Evolutionary conservation across 2,797 vertebrate species (phyloP), one percentile per base, ranked within the genome.

Genomic region (Rhynchonycteris naso): DNA sequence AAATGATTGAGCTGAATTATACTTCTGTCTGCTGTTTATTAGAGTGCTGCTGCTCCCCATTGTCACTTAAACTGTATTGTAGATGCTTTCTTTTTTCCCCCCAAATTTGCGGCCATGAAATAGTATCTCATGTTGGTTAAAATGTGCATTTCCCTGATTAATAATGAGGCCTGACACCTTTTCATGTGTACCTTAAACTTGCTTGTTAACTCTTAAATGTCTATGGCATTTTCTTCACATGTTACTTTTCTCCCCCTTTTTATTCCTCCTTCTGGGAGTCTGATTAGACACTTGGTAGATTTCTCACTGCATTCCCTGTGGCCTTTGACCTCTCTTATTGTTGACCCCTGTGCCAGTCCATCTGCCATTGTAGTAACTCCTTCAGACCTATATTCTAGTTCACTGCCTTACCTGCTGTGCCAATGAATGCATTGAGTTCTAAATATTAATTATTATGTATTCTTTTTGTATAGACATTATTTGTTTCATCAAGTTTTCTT

Each of bases 131-230:
- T 47, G 19, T 83, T 90, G 33, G 38, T 71, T 93, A 66, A 28
- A 89, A 86, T 95, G 93, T 93, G 33, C 72, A 93, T 81, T 43
- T 81, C 59, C 11, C 28, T 74, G 84, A 84, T 59, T 80, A 82
- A 66, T 76, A 68, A 88, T 58, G 78, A 90, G 19, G 33, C 30
- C n/a, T 33, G 47, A 72, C n/a, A 50, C 68, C 30, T 71, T 93
- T 76, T 65, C 59, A 75, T 33, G 14, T 47, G 38, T 15, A 63
- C 43, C 30, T 75, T 19, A 61, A 90, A 54, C 12, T 28, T 66
- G 65, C 35, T 69, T 80, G 26, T 83, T 74, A 56, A n/a, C 19
- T 61, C 79, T 90, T 38, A 76, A 76, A 72, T 21, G 19, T 28
- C 58, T 47, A 1, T 54, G 21, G 76, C 65, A 81, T 76, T 86